A percentile compares a stretch with the other conserved stretches of the same genome.
These are phyloP conservation scores for Pheosia tremula DNA, from an alignment of 2,888 invertebrate species.

Conservation along the genomic window DNA sequence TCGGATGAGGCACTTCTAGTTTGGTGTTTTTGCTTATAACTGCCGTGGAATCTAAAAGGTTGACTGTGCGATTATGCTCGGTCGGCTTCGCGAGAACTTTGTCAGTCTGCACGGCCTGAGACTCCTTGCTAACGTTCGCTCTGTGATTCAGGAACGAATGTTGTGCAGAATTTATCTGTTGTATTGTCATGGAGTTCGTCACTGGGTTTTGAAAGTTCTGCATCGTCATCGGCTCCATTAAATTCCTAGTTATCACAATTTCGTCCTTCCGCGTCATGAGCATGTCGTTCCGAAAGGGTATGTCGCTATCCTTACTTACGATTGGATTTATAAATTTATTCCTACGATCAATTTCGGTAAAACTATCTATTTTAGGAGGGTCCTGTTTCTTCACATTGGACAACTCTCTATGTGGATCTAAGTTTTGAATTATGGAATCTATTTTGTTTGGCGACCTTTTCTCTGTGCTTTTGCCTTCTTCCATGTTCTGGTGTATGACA, in stretches of 20 bases:
- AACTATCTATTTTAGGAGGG: slow-evolving; percentile 65
- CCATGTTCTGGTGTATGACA: slow-evolving; percentile 72
- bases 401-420: slow-evolving; percentile 68
- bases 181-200: slow-evolving; percentile 74
- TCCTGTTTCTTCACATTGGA: slow-evolving; percentile 64
- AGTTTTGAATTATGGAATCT: slow-evolving; percentile 69
- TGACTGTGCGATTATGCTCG: slow-evolving; percentile 61
- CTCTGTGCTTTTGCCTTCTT: slow-evolving; percentile 62
- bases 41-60: slow-evolving; percentile 59
- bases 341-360: slow-evolving; percentile 61
- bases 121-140: slow-evolving; percentile 66
- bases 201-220: slow-evolving; percentile 67
- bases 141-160: slow-evolving; percentile 70
- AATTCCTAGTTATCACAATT: slow-evolving; percentile 69
- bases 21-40: slow-evolving; percentile 74
- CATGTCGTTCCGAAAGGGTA: slow-evolving; percentile 67
- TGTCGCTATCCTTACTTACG: slow-evolving; percentile 65
- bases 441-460: slow-evolving; percentile 75
- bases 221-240: slow-evolving; percentile 66
- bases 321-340: slow-evolving; percentile 58
- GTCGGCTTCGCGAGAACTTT: slow-evolving; percentile 63
- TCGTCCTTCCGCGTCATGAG: slow-evolving; percentile 69
- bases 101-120: slow-evolving; percentile 74
- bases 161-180: slow-evolving; percentile 70
- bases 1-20: slow-evolving; percentile 78